Evolutionary conservation across 2,797 vertebrate genomes (phyloP).

Genomic region (Ataeniobius toweri): DNA sequence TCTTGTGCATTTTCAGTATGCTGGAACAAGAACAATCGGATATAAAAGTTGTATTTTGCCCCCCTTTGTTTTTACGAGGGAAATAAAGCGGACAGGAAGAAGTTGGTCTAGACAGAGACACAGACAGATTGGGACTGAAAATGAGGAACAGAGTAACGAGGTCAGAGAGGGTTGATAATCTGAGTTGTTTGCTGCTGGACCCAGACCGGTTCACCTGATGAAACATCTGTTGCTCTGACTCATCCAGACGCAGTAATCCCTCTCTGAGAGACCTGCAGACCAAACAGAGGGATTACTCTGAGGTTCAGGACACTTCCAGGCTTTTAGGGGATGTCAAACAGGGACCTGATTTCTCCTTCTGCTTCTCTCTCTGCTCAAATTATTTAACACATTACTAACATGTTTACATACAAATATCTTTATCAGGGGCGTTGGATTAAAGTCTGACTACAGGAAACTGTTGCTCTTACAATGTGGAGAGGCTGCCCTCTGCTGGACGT

Average conservation of each 20-base stretch:
- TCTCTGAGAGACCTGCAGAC: constrained; percentile 17
- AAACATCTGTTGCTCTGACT: constrained; percentile 59
- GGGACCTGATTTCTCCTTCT: too few species aligned
- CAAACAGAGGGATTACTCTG: constrained; percentile 1
- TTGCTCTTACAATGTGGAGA: not conserved
- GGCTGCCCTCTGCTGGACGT: constrained; percentile 10
- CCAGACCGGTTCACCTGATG: constrained; percentile 61
- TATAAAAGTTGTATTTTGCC: not conserved
- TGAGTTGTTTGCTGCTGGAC: constrained; percentile 24
- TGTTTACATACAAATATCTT: not conserved
- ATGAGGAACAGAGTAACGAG: constrained; percentile 6
- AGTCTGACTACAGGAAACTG: not conserved
- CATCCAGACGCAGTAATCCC: constrained; percentile 54
- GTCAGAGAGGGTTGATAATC: constrained; percentile 18
- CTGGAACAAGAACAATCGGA: not conserved
- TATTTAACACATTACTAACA: not conserved
- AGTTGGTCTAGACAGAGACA: not conserved
- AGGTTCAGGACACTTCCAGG: constrained; percentile 7
- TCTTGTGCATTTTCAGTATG: not conserved
- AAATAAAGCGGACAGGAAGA: constrained; percentile 4
- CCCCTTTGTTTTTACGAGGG: constrained; percentile 1
- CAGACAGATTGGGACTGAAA: not conserved
- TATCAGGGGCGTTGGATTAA: fast-evolving
- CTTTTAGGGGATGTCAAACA: constrained; percentile 2
- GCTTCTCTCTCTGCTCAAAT: not conserved